phyloP scores from a whole-genome alignment of 2,797 vertebrate genomes.

The Threskiornis aethiopicus region DNA sequence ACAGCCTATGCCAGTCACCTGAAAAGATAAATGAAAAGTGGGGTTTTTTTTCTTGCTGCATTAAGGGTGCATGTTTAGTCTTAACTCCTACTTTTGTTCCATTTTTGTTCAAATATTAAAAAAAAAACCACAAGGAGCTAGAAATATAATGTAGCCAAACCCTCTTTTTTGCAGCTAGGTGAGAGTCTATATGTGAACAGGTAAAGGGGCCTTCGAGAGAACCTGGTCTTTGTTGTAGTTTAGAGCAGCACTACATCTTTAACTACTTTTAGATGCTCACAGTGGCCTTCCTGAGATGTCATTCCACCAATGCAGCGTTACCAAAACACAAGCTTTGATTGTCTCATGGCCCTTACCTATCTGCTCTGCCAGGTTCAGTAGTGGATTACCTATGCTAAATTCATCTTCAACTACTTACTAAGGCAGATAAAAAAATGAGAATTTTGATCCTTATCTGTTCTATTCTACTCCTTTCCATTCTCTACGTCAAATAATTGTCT shows the following conservation, averaged over 20 bases:
- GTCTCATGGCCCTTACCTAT: background rate
- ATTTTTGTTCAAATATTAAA: background rate
- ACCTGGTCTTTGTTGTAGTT: background rate
- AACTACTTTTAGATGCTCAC: background rate
- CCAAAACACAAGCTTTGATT: background rate
- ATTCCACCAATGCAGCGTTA: background rate
- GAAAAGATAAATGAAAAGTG: background rate
- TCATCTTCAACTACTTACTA: background rate
- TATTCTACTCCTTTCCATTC: background rate
- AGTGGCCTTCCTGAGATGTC: background rate
- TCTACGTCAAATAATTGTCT: background rate
- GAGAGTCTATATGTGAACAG: background rate
- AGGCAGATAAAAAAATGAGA: background rate
- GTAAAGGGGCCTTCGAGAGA: background rate
- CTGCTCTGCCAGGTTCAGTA: background rate
- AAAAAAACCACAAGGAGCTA: background rate
- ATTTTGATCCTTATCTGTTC: background rate
- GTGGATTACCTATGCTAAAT: background rate
- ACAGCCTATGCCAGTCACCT: background rate
- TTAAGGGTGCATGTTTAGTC: background rate
- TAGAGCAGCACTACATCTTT: background rate
- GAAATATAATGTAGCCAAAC: background rate
- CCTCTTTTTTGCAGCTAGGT: background rate
- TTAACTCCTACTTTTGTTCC: background rate
- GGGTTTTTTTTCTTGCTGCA: rapidly evolving